Base-by-base conservation (phyloP, 1,140 invertebrate species). In the Scaptomyza pallida region DNA sequence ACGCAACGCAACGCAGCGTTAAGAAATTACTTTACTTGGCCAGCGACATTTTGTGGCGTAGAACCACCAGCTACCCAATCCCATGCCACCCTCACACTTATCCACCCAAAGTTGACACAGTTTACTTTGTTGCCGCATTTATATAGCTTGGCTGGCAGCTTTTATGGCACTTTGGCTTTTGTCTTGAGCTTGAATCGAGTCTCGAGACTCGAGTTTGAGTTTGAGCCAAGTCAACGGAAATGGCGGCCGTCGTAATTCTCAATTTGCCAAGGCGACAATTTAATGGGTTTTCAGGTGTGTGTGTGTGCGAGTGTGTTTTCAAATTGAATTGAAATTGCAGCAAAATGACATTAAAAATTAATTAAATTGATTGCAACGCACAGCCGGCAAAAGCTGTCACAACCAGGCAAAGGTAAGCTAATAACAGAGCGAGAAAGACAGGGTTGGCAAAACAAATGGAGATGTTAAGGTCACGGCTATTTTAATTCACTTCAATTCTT, bases 121-220 rank as follows among this genome's bases (percentile, higher is more conserved):
- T 86, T 86, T 86, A 86, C 81, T 82, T 86, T 86, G 81, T 86
- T 86, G 81, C 82, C 78, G 80, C 80, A 88, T 86, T 86, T 88
- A 86, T 86, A 88, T 86, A 81, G 81, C 81, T 67, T 88, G 81
- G 73, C 81, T 88, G 77, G 78, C 77, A 80, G 69, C 70, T 88
- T 88, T 86, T 88, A 86, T 86, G 82, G 81, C 81, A 88, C 78
- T 88, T 86, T 81, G 82, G 72, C 72, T 76, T 81, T 88, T 78
- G 81, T 88, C 82, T 88, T 86, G 70, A 81, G 77, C 64, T 86
- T 67, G 43, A 76, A 60, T 72, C 61, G 50, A 86, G 60, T 80
- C 76, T 35, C 52, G 2, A 26, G 43, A 35, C 51, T 30, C 15
- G 44, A 56, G 60, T 30, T 15, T n/a, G 33, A 54, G 56, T 61